These are phyloP conservation scores for Porites cylindrica DNA, from an alignment of 92 coral and sea anemone genomes.

Conservation along the genomic window DNA sequence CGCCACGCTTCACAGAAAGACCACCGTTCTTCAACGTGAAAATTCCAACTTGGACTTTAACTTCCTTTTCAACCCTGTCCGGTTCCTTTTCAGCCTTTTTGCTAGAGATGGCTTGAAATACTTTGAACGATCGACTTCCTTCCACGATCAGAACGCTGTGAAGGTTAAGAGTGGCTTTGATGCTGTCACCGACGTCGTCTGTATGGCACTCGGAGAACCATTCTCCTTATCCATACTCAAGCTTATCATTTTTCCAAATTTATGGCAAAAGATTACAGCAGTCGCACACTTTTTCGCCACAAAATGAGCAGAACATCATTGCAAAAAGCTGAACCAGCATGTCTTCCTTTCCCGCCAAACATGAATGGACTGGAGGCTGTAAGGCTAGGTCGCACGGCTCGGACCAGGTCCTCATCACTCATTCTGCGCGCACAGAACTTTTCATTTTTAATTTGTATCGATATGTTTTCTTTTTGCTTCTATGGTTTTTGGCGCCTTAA, in stretches of 20 bases:
- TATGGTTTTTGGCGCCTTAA: no score
- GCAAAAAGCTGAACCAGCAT: slow-evolving; percentile 11
- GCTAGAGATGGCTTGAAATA: slow-evolving; percentile 18
- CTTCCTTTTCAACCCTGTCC: slow-evolving; percentile 25
- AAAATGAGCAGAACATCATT: slow-evolving; percentile 56
- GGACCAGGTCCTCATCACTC: no score
- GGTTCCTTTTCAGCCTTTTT: slow-evolving; percentile 35
- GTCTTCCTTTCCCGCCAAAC: neutral
- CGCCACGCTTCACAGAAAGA: slow-evolving; percentile 39
- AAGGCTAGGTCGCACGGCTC: no score
- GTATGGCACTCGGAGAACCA: slow-evolving; percentile 30
- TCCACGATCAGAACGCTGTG: slow-evolving; percentile 54
- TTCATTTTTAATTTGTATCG: no score
- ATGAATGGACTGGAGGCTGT: no score
- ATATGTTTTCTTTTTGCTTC: no score
- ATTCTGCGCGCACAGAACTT: no score
- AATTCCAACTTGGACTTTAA: slow-evolving; percentile 40
- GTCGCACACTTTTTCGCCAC: slow-evolving; percentile 41
- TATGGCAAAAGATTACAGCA: slow-evolving; percentile 31
- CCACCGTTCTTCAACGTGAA: slow-evolving; percentile 40
- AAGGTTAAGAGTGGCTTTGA: slow-evolving; percentile 35
- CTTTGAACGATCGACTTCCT: slow-evolving; percentile 51
- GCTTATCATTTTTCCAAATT: slow-evolving; percentile 47
- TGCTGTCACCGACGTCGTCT: slow-evolving; percentile 32
- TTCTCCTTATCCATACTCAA: slow-evolving; percentile 15